These are phyloP conservation scores for Brachycybe producta DNA, from an alignment of 2,888 invertebrate genomes.

Conservation along the genomic window DNA sequence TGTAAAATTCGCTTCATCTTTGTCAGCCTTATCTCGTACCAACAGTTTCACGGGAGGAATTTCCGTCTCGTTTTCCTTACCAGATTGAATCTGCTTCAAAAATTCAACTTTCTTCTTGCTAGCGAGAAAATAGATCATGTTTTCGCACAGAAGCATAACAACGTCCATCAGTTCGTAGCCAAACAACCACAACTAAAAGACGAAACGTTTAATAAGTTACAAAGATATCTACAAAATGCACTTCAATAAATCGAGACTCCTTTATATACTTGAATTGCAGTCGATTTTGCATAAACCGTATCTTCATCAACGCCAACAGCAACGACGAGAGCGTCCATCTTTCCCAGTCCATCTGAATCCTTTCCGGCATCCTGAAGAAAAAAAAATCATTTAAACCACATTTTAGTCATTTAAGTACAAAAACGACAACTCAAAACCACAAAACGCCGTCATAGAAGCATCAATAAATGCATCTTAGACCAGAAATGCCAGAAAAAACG, in stretches of 20 bases:
- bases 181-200: constrained; percentile 77
- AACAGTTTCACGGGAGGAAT: constrained; percentile 74
- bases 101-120: constrained; percentile 98
- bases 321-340: constrained; percentile 80
- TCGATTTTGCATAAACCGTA: constrained; percentile 90
- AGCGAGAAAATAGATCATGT: constrained; percentile 74
- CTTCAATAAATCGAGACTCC: not conserved
- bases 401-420: not conserved
- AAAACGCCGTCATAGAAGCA: constrained; percentile 4
- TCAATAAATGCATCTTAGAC: not conserved
- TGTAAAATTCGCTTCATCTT: constrained; percentile 68
- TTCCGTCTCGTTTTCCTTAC: constrained; percentile 60
- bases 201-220: too few relatives aligned
- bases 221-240: not conserved
- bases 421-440: not conserved
- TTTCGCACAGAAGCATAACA: constrained; percentile 75
- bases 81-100: constrained; percentile 71
- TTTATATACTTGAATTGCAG: constrained; percentile 67
- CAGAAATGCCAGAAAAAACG: too few relatives aligned
- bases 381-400: not conserved
- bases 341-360: constrained; percentile 35
- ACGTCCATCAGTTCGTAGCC: constrained; percentile 95
- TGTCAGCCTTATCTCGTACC: constrained; percentile 80
- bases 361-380: not conserved
- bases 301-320: constrained; percentile 91